Evolutionary conservation across 2,797 vertebrate genomes (phyloP), one percentile per base, ranked within the genome.

Genomic region (Enteromius viviparus): DNA sequence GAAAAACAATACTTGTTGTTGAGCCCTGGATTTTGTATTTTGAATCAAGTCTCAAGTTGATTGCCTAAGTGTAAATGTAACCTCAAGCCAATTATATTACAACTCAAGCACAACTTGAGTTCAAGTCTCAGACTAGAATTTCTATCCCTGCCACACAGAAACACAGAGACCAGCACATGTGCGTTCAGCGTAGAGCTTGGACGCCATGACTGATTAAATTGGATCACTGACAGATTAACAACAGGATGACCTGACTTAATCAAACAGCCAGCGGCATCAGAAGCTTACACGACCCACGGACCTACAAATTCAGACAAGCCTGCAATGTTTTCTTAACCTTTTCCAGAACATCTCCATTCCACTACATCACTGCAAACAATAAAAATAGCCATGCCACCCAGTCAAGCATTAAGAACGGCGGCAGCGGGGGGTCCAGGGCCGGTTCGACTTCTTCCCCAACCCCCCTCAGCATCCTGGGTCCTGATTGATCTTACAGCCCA

Each of bases 401-500:
- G 85, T 78, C 87, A 37, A 89, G 87, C 89, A 89, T 88, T 87
- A 85, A 85, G 88, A 81, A 89, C 72, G 87, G 70, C 89, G 87
- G 84, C 89, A 90, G 89, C 87, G 60, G 85, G 90, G 88, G 86
- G 90, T 83, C 80, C 86, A 80, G 78, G 84, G 84, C 84, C 64
- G 32, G 82, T 87, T 89, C 89, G 84, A 78, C 83, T 88, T 82
- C 69, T 78, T 85, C 74, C 84, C 86, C 84, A 75, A 76, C 69
- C 79, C 62, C 85, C 77, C 70, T 74, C 70, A 71, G 23, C 86
- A 78, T 84, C 60, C 78, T 87, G 88, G 89, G 72, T 76, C 85
- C 87, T 87, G 89, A 93, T 90, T 91, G 91, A 93, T 93, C 90
- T 91, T 53, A 77, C 81, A 82, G 88, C 89, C 91, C 91, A 90